Evolutionary conservation across 2,113 vertebrate genomes (phyloP).

Genomic region (Rhinogobius similis): DNA sequence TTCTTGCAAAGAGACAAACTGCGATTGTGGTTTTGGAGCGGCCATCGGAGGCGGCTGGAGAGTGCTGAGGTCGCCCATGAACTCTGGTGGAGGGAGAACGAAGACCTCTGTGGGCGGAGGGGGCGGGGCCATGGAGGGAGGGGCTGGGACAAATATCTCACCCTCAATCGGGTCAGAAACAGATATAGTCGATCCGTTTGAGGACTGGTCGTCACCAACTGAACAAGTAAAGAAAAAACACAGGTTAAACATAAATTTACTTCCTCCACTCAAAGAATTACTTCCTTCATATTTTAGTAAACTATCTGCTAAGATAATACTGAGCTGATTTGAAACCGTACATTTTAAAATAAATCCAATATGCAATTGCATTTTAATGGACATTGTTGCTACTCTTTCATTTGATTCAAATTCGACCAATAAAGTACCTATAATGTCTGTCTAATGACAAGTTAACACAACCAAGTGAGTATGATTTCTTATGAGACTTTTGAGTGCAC

Average conservation of each 20-base stretch:
- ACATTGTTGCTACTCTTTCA: too few species aligned
- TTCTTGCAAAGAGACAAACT: constrained; percentile 16
- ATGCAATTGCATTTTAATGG: too few species aligned
- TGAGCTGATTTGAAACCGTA: too few species aligned
- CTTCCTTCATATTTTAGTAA: background rate
- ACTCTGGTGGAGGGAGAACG: constrained; percentile 59
- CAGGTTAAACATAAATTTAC: background rate
- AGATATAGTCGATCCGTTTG: constrained; percentile 74
- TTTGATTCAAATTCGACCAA: too few species aligned
- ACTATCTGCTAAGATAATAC: background rate
- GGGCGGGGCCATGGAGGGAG: constrained; percentile 80
- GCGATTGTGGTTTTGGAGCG: constrained; percentile 61
- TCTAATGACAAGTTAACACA: too few species aligned
- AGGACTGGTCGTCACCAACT: constrained; percentile 74
- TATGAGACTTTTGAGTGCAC: too few species aligned
- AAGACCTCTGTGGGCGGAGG: constrained; percentile 68
- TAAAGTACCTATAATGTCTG: too few species aligned
- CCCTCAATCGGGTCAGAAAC: constrained; percentile 71
- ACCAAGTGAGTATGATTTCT: too few species aligned
- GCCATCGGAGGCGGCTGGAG: constrained; percentile 65
- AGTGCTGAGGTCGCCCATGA: constrained; percentile 50
- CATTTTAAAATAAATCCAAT: too few species aligned
- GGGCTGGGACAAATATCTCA: constrained; percentile 82
- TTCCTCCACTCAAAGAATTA: background rate
- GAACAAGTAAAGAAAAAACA: constrained; percentile 21